Conservation (phyloP, 2,797 vertebrate species). For the Sebastes trivittatus region DNA sequence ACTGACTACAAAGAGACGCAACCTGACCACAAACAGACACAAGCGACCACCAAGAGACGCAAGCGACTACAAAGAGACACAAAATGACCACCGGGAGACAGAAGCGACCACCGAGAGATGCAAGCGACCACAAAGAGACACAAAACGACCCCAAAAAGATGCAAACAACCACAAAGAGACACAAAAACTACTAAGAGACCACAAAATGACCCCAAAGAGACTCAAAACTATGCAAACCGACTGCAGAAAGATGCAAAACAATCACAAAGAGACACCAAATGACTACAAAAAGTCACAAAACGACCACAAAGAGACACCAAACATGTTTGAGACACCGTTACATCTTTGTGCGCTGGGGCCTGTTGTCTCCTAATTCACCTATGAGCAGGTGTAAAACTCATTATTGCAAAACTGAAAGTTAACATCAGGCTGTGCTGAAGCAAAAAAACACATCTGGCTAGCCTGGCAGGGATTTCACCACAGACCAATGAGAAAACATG, state of each 20-base stretch:
- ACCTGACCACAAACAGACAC: not conserved
- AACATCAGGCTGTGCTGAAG: conserved; percentile 15
- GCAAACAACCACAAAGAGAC: not conserved
- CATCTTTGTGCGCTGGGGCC: not conserved
- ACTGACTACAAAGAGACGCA: not conserved
- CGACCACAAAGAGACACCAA: not conserved
- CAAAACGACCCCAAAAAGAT: not conserved
- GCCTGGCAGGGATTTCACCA: conserved; percentile 29
- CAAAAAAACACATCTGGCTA: conserved; percentile 39
- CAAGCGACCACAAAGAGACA: not conserved
- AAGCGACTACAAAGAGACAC: not conserved
- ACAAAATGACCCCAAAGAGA: not conserved
- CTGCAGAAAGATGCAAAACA: not conserved
- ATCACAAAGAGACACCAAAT: not conserved
- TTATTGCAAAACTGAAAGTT: conserved; percentile 23
- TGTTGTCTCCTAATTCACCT: not conserved
- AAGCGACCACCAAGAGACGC: not conserved
- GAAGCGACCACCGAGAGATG: not conserved
- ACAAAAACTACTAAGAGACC: not conserved
- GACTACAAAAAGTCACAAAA: not conserved
- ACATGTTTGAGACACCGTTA: no score
- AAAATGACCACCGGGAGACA: not conserved
- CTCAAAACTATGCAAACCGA: no score
- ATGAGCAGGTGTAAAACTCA: conserved; percentile 11
- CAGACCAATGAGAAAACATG: conserved; percentile 47